phyloP scores from a whole-genome alignment of 53 echinoderm and acorn worm species.

The Zoroaster sp. region DNA sequence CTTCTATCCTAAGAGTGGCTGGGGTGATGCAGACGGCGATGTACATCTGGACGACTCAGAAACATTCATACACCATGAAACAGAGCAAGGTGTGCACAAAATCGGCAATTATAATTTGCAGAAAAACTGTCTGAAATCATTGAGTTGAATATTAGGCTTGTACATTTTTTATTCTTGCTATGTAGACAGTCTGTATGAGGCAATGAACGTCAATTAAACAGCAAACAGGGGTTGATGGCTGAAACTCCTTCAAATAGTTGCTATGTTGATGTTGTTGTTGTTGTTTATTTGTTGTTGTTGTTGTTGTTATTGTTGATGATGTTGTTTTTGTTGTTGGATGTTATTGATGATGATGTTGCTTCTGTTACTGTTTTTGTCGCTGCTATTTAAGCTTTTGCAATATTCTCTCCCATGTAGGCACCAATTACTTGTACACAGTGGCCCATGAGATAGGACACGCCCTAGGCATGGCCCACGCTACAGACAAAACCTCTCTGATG shows the following conservation, averaged over 20 bases:
- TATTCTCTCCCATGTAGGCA: too few relatives aligned
- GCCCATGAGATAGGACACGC: slow-evolving; percentile 92
- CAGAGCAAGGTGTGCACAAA: background rate
- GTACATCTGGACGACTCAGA: slow-evolving; percentile 93
- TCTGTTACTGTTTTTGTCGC: too few relatives aligned
- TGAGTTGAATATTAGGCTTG: too few relatives aligned
- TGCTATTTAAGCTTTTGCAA: too few relatives aligned
- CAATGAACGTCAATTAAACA: background rate
- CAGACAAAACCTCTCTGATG: slow-evolving; percentile 72
- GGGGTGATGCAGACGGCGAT: slow-evolving; percentile 85
- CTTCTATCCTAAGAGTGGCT: slow-evolving; percentile 92
- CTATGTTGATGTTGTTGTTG: too few relatives aligned
- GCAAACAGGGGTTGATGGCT: background rate
- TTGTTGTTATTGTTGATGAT: too few relatives aligned
- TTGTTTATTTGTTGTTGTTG: too few relatives aligned
- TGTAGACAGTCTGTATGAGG: background rate
- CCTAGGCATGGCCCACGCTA: slow-evolving; percentile 82
- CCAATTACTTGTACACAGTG: slow-evolving; percentile 78
- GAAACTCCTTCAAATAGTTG: background rate
- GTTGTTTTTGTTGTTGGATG: too few relatives aligned
- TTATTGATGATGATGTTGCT: too few relatives aligned
- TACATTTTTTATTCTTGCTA: background rate
- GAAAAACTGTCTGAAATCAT: background rate
- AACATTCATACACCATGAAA: slow-evolving; percentile 67
- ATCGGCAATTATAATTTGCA: too few relatives aligned